phyloP scores from a whole-genome alignment of 2,797 vertebrate species.

The Brachyalestes nurse region DNA sequence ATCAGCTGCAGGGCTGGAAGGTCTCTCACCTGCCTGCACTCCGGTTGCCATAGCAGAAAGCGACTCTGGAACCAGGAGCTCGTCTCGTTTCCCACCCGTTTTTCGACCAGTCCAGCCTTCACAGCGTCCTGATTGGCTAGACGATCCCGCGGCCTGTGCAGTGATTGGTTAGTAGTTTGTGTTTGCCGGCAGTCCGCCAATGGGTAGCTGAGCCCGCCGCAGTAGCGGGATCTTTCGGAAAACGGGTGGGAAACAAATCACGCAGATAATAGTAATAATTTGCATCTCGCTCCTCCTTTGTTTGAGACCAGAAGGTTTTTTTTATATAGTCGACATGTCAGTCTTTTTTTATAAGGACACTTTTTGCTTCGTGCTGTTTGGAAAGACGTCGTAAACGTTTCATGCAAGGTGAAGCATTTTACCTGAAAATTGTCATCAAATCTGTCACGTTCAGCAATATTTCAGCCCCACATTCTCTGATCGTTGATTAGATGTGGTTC shows the following conservation, averaged over 20 bases:
- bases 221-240: neutral
- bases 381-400: neutral
- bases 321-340: neutral
- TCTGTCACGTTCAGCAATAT: neutral
- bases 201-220: neutral
- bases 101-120: neutral
- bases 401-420: neutral
- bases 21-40: constrained; percentile 19
- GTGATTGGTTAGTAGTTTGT: neutral
- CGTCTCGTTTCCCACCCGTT: neutral
- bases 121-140: neutral
- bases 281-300: neutral
- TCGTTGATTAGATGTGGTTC: neutral
- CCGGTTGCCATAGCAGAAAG: constrained; percentile 52
- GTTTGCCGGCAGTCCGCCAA: neutral
- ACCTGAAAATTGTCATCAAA: constrained; percentile 11
- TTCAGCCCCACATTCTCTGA: neutral
- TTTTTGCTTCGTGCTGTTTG: neutral
- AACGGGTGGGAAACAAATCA: neutral
- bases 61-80: constrained; percentile 18
- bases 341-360: neutral
- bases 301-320: neutral
- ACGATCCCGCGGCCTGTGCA: neutral
- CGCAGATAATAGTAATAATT: neutral
- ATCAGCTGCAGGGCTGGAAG: neutral